phyloP scores from a whole-genome alignment of 2,797 vertebrate species.

The Gymnopithys bicolor region DNA sequence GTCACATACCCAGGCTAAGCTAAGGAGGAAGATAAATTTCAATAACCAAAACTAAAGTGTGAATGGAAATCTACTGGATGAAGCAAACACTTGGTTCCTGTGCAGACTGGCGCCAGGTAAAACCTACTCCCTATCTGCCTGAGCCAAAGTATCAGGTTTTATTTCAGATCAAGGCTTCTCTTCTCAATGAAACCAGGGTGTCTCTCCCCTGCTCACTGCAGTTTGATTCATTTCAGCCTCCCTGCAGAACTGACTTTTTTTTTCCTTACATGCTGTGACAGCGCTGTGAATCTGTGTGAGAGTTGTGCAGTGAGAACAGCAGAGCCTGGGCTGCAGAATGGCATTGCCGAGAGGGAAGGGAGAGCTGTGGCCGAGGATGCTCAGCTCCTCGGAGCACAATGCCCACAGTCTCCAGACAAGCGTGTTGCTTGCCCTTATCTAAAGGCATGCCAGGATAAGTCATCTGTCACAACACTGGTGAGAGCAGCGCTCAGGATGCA shows the following conservation, averaged over 20 bases:
- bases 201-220: background rate
- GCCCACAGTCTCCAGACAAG: background rate
- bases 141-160: background rate
- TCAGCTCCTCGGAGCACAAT: rapidly evolving
- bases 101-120: background rate
- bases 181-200: background rate
- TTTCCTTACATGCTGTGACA: background rate
- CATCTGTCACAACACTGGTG: rapidly evolving
- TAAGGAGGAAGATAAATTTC: background rate
- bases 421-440: background rate
- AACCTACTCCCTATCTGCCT: background rate
- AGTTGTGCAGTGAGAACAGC: background rate
- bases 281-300: background rate
- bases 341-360: background rate
- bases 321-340: background rate
- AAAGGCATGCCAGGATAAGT: background rate
- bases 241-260: background rate
- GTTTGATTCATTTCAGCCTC: background rate
- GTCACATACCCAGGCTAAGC: background rate
- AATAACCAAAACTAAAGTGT: background rate
- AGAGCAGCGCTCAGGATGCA: background rate
- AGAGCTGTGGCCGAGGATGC: rapidly evolving
- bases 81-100: background rate
- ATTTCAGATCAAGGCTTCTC: background rate
- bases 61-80: background rate